phyloP scores from a whole-genome alignment of 2,888 invertebrate species.

The Drosophila borborema region DNA sequence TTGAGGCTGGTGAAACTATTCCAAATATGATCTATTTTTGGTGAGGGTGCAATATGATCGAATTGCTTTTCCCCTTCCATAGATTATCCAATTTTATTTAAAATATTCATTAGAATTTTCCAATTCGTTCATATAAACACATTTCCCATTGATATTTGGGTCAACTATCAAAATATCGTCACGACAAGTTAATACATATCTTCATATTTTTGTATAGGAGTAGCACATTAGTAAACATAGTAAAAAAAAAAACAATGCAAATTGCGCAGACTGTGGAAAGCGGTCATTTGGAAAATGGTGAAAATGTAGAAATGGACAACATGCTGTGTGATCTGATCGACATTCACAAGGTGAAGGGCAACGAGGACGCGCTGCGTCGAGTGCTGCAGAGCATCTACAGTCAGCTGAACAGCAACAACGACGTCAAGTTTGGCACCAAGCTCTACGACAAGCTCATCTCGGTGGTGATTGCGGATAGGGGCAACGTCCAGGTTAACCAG shows the following conservation, averaged over 20 bases:
- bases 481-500: slow-evolving; percentile 16
- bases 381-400: slow-evolving; percentile 47
- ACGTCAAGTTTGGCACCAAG: slow-evolving; percentile 44
- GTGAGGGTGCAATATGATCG: background rate
- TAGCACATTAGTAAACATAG: slow-evolving; percentile 9
- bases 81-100: background rate
- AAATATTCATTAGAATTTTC: background rate
- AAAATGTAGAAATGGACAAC: slow-evolving; percentile 43
- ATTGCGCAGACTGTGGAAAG: background rate
- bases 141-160: slow-evolving; percentile 16
- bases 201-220: slow-evolving; percentile 22
- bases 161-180: slow-evolving; percentile 7
- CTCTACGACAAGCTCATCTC: slow-evolving; percentile 49
- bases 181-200: slow-evolving; percentile 3
- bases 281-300: slow-evolving; percentile 20
- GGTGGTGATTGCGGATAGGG: slow-evolving; percentile 28
- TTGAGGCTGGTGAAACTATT: background rate
- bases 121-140: background rate
- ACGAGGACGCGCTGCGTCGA: slow-evolving; percentile 41
- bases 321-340: slow-evolving; percentile 52
- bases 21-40: background rate
- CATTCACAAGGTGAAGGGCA: slow-evolving; percentile 36
- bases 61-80: background rate
- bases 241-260: slow-evolving; percentile 9
- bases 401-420: slow-evolving; percentile 24